Percentiles rank a stretch among this genome's conserved stretches.
Evolutionary conservation across 2,888 invertebrate species (phyloP).

Genomic region (Ypsolopha scabrella): DNA sequence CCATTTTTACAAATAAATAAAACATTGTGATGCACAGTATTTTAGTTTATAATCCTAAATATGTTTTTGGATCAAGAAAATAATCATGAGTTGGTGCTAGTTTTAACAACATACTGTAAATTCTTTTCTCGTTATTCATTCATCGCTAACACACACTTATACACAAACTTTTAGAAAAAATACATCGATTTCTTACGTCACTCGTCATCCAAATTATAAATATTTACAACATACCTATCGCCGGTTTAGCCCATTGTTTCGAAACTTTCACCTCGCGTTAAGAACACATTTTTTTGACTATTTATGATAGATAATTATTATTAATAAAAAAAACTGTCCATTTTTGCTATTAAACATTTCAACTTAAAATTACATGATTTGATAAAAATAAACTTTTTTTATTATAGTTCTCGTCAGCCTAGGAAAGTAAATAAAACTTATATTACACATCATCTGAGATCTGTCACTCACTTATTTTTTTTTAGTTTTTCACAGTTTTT

Average conservation of each 20-base stretch:
- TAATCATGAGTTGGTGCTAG: neutral
- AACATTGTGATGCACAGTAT: slow-evolving; percentile 12
- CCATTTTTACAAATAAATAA: slow-evolving; percentile 13
- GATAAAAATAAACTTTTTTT: slow-evolving; percentile 25
- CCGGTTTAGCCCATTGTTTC: too few species aligned
- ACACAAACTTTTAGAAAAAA: slow-evolving; percentile 25
- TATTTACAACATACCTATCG: slow-evolving; percentile 19
- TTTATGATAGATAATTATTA: slow-evolving; percentile 14
- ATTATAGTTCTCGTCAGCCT: slow-evolving; percentile 34
- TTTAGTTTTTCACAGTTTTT: slow-evolving; percentile 55
- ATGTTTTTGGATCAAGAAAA: slow-evolving; percentile 2
- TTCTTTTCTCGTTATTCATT: slow-evolving; percentile 10
- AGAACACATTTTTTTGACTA: slow-evolving; percentile 40
- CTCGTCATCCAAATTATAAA: slow-evolving; percentile 15
- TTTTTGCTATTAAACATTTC: slow-evolving; percentile 1
- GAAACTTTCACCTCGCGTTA: slow-evolving; percentile 12
- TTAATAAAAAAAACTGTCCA: slow-evolving; percentile 12
- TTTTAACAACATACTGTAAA: neutral
- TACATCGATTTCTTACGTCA: slow-evolving; percentile 22
- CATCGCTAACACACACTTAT: neutral
- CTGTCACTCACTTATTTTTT: slow-evolving; percentile 62
- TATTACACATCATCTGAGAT: slow-evolving; percentile 56
- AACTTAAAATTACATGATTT: slow-evolving; percentile 16
- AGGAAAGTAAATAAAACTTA: slow-evolving; percentile 49
- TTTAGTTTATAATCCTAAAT: slow-evolving; percentile 9